phyloP scores from a whole-genome alignment of 1,140 invertebrate genomes.

The Eurosta solidaginis region DNA sequence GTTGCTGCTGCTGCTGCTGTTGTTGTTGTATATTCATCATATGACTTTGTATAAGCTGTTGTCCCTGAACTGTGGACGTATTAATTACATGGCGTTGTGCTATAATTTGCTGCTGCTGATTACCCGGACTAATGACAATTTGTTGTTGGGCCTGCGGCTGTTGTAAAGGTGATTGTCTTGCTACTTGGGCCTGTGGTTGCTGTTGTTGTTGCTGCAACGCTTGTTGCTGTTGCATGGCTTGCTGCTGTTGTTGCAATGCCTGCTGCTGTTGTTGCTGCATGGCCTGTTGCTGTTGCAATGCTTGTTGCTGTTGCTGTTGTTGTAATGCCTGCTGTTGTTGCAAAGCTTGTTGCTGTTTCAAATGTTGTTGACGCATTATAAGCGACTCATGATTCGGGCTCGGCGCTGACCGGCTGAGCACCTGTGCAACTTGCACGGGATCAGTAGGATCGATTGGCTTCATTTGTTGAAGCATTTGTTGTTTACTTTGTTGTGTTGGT shows the following conservation, averaged over 20 bases:
- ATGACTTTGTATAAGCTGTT: slow-evolving; percentile 57
- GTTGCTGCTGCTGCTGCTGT: slow-evolving; percentile 48
- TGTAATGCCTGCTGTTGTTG: slow-evolving; percentile 42
- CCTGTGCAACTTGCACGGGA: slow-evolving; percentile 54
- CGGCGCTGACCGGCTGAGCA: slow-evolving; percentile 50
- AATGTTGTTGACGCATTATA: slow-evolving; percentile 54
- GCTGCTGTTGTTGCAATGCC: slow-evolving; percentile 39
- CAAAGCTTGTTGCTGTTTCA: slow-evolving; percentile 51
- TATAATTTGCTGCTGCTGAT: slow-evolving; percentile 44
- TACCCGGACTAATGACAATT: slow-evolving; percentile 34
- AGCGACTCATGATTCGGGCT: slow-evolving; percentile 55
- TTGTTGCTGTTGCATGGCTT: slow-evolving; percentile 38
- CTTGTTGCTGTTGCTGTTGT: slow-evolving; percentile 36
- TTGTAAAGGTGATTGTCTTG: not conserved
- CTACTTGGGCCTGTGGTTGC: slow-evolving; percentile 40
- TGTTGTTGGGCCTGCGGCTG: slow-evolving; percentile 35
- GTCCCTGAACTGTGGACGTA: slow-evolving; percentile 55
- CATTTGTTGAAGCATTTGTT: slow-evolving; percentile 31
- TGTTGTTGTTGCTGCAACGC: slow-evolving; percentile 40
- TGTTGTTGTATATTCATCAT: slow-evolving; percentile 54
- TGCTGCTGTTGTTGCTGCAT: slow-evolving; percentile 40
- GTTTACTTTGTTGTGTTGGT: slow-evolving; percentile 28
- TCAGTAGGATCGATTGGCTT: slow-evolving; percentile 54
- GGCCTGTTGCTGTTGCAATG: slow-evolving; percentile 37
- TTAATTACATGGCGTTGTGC: slow-evolving; percentile 56